Evolutionary conservation across 35 echinoderm and acorn worm species (phyloP), one percentile per base, ranked within the genome.

Genomic region (Antedon bifida): DNA sequence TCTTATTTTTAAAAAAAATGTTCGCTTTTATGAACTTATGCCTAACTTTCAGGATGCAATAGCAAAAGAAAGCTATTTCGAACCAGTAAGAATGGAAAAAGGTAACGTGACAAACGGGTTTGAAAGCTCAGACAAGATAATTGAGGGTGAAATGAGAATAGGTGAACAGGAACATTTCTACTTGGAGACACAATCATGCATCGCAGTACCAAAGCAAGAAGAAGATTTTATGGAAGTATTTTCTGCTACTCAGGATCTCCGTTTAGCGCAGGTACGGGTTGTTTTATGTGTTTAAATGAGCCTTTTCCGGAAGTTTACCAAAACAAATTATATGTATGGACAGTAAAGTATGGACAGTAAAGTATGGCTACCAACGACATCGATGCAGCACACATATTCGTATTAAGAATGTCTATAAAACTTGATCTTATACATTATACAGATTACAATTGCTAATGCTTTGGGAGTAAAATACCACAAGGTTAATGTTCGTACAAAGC

Each of bases 121-220:
- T 31, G 78, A 82, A 34, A 77, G 33, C 33, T 93, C 87, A n/a
- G 91, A 93, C 46, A 39, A 83, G 26, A 36, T 93, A 35, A 38
- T 89, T 44, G 87, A 93, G 32, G 91, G 91, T 9, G 91, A 93
- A 82, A 77, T 89, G 21, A 73, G 75, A 75, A 32, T 86, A 1
- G 91, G 91, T 74, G 91, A 74, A 44, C 91, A 93, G 31, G 84
- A 86, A 33, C 91, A 93, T 34, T 89, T 89, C 80, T 93, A 93
- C 74, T 76, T 93, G 79, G 91, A 93, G 44, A 85, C 91, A 30
- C 83, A 86, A 36, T 36, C 38, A 14, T n/a, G n/a, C n/a, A n/a
- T n/a, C n/a, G 74, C 31, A 32, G 73, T 93, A 28, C 87, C 84
- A 23, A 78, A 89, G 19, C 91, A 87, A 29, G 29, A 36, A 32